A percentile compares a stretch with the other conserved stretches of the same genome.
Evolutionary conservation across 2,113 vertebrate genomes (phyloP).

Genomic region (Camelus bactrianus): DNA sequence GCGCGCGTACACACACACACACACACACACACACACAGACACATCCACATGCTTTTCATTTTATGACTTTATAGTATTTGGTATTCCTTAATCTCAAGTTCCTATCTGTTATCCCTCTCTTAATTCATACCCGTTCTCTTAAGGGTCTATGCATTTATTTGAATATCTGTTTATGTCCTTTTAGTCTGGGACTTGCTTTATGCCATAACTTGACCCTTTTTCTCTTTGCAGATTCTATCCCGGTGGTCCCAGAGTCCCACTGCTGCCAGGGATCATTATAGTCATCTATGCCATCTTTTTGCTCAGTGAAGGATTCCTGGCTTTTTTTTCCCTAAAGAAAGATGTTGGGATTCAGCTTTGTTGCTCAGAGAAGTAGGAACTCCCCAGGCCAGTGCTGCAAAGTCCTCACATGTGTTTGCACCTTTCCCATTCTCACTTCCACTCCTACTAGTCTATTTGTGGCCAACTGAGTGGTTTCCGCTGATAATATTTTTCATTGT

Average conservation of each 20-base stretch:
- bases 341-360: background rate
- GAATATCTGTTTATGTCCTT: background rate
- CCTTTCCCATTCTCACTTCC: background rate
- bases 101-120: background rate
- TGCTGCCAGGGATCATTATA: background rate
- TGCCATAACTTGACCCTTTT: background rate
- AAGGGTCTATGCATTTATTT: background rate
- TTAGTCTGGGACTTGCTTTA: background rate
- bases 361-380: background rate
- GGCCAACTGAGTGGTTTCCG: background rate
- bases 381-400: background rate
- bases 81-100: background rate
- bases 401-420: too few relatives aligned
- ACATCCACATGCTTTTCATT: background rate
- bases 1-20: background rate
- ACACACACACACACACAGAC: background rate
- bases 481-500: background rate
- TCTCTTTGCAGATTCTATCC: background rate
- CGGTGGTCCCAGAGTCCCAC: background rate
- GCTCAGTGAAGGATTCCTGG: background rate
- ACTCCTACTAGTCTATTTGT: fast-evolving
- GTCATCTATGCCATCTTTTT: background rate
- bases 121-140: background rate
- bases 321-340: background rate
- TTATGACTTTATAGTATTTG: background rate